A percentile compares a stretch with the other conserved stretches of the same genome.
Conservation (phyloP, 1,140 invertebrate species). For the Drosophila equinoxialis region DNA sequence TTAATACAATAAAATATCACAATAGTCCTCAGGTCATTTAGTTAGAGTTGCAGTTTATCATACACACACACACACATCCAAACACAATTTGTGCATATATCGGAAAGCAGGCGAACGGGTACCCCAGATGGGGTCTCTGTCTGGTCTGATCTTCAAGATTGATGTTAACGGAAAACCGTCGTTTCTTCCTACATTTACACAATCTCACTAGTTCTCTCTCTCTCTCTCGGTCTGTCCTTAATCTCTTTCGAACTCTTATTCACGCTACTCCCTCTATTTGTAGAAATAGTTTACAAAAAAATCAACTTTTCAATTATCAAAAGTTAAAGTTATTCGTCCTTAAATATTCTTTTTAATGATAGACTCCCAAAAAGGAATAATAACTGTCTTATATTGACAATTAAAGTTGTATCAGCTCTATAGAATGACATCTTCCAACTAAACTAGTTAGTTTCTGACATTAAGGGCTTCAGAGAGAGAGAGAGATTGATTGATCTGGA, state of each 20-base stretch:
- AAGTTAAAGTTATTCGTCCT: too few relatives aligned
- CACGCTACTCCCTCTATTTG: conserved; percentile 30
- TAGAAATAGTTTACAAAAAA: conserved; percentile 25
- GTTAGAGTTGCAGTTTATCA: conserved; percentile 82
- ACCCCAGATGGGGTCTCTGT: conserved; percentile 8
- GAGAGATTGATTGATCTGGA: too few relatives aligned
- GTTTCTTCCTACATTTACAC: conserved; percentile 53
- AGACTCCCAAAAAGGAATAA: too few relatives aligned
- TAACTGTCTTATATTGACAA: too few relatives aligned
- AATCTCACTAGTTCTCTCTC: neutral
- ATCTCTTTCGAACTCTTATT: neutral
- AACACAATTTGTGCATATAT: conserved; percentile 16
- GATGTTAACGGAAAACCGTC: conserved; percentile 82
- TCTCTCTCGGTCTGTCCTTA: neutral
- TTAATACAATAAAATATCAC: conserved; percentile 82
- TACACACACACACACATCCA: conserved; percentile 44
- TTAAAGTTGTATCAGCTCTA: too few relatives aligned
- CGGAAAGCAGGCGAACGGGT: neutral
- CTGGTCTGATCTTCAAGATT: conserved; percentile 71
- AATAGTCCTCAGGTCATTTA: conserved; percentile 82
- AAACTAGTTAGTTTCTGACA: too few relatives aligned
- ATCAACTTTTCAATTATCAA: too few relatives aligned
- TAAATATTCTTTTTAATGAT: too few relatives aligned
- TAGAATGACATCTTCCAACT: too few relatives aligned
- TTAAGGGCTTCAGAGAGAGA: too few relatives aligned